Percentiles rank a stretch among this genome's conserved stretches.
phyloP scores from a whole-genome alignment of 2,113 vertebrate species.

The Otocyon megalotis region DNA sequence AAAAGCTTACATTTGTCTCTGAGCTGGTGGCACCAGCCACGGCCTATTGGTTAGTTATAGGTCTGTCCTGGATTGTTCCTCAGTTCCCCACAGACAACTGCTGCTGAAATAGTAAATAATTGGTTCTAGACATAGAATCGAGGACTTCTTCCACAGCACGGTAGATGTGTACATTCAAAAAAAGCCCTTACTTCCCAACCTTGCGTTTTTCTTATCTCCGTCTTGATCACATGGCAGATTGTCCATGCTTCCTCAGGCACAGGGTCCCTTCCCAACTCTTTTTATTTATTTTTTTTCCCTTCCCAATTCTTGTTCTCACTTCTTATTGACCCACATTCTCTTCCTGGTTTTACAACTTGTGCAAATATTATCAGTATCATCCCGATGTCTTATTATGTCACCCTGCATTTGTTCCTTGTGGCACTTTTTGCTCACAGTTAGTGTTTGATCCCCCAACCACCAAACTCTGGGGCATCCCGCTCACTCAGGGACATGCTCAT shows the following conservation, averaged over 20 bases:
- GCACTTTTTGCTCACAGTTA: background rate
- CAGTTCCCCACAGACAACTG: fast-evolving
- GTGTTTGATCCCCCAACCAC: fast-evolving
- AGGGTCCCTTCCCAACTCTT: background rate
- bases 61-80: no score
- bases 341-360: background rate
- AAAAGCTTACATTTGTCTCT: background rate
- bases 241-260: background rate
- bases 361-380: background rate
- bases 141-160: background rate
- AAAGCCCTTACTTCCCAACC: background rate
- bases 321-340: background rate
- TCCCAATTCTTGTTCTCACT: background rate
- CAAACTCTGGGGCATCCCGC: background rate
- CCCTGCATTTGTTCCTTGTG: background rate
- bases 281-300: no score
- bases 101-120: background rate
- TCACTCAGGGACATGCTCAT: no score
- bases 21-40: background rate
- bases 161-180: background rate
- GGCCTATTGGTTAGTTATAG: fast-evolving
- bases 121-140: background rate
- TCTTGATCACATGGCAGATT: no score
- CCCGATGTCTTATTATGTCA: fast-evolving
- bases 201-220: background rate